Conservation (phyloP, 2,888 invertebrate species). For the Nomada fucata region DNA sequence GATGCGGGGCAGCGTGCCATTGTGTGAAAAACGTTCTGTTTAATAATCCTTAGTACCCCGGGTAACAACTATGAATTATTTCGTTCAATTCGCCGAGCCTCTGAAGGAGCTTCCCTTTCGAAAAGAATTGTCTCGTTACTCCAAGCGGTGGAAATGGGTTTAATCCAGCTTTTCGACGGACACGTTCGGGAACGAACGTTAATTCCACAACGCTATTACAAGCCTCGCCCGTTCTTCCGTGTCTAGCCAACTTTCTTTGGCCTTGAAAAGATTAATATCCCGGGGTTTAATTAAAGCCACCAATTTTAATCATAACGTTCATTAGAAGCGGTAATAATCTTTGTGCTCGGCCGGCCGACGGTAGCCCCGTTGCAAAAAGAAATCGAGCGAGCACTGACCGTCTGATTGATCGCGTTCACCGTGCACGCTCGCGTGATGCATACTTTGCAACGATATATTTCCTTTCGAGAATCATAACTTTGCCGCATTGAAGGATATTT, state of each 20-base stretch:
- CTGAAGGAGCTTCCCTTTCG: neutral
- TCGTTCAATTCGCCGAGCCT: conserved; percentile 7
- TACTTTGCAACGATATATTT: conserved; percentile 17
- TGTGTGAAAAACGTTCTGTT: neutral
- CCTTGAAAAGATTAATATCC: conserved; percentile 57
- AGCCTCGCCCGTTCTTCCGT: neutral
- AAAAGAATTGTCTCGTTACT: conserved; percentile 16
- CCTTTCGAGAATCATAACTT: conserved; percentile 15
- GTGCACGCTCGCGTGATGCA: conserved; percentile 22
- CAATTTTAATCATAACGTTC: conserved; percentile 57
- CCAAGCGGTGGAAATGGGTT: neutral
- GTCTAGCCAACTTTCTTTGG: conserved; percentile 44
- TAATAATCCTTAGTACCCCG: too few species aligned
- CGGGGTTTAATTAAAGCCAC: conserved; percentile 57
- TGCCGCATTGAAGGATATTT: neutral
- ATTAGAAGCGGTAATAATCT: conserved; percentile 59
- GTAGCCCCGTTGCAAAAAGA: conserved; percentile 46
- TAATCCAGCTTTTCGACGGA: conserved; percentile 19
- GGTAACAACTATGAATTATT: conserved; percentile 9
- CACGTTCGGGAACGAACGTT: conserved; percentile 17
- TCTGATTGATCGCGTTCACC: conserved; percentile 51
- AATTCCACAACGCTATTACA: conserved; percentile 27
- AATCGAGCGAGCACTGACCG: conserved; percentile 42
- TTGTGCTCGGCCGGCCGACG: conserved; percentile 38
- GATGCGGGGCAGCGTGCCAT: too few species aligned